phyloP scores from a whole-genome alignment of 2,888 invertebrate genomes.

The Polyommatus iphigenia region DNA sequence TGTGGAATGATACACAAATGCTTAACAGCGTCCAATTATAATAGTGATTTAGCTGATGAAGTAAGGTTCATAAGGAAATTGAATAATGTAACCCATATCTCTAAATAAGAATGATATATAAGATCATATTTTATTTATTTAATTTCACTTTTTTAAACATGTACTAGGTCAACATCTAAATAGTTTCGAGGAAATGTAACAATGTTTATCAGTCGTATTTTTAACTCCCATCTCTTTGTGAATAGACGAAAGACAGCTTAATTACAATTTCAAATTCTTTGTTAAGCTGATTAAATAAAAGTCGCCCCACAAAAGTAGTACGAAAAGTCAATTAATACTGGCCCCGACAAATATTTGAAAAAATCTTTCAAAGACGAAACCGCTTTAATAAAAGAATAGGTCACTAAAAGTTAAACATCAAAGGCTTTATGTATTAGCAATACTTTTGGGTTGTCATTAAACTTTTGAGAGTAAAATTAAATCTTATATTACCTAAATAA shows the following conservation, averaged over 20 bases:
- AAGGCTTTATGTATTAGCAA: neutral
- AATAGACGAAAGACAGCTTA: constrained; percentile 20
- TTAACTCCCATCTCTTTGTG: constrained; percentile 19
- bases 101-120: no score
- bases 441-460: neutral
- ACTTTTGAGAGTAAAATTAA: neutral
- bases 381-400: constrained; percentile 23
- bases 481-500: neutral
- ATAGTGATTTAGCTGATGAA: no score
- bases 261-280: constrained; percentile 30
- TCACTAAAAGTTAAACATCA: constrained; percentile 7
- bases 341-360: constrained; percentile 27
- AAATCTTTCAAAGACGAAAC: constrained; percentile 20
- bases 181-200: neutral
- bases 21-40: no score
- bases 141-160: constrained; percentile 2
- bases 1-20: no score
- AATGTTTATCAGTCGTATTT: constrained; percentile 19
- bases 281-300: constrained; percentile 25
- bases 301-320: constrained; percentile 21
- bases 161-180: neutral
- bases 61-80: no score
- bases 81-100: no score
- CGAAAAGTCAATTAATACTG: constrained; percentile 30
- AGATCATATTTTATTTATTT: no score